A percentile compares a stretch with the other conserved stretches of the same genome.
phyloP scores from a whole-genome alignment of 2,888 invertebrate species.

The Limnephilus rhombicus region DNA sequence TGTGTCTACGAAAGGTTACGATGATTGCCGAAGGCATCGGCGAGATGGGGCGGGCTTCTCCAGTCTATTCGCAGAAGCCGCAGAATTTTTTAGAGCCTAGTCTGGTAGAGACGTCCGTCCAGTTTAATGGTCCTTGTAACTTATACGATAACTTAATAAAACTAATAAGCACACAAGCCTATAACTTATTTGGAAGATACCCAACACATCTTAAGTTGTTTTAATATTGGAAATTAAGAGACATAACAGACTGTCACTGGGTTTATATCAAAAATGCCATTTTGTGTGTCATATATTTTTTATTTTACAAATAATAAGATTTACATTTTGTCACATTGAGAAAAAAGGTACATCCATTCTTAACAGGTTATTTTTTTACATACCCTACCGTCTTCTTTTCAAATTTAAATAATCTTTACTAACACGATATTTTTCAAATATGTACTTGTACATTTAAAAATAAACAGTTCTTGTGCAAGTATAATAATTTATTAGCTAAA shows the following conservation, averaged over 20 bases:
- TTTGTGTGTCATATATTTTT: constrained; percentile 9
- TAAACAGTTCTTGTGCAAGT: constrained; percentile 43
- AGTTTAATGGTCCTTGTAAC: too few relatives aligned
- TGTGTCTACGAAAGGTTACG: too few relatives aligned
- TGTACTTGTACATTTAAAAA: constrained; percentile 27
- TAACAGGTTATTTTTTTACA: constrained; percentile 37
- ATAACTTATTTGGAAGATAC: too few relatives aligned
- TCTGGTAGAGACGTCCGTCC: too few relatives aligned
- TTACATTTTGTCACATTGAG: constrained; percentile 57
- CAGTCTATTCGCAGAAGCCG: too few relatives aligned
- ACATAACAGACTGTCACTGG: neutral
- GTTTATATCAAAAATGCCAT: neutral
- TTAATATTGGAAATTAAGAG: too few relatives aligned
- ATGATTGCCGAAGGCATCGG: too few relatives aligned
- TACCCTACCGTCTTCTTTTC: neutral
- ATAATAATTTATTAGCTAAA: constrained; percentile 36
- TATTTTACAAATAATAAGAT: constrained; percentile 55
- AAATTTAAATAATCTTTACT: neutral
- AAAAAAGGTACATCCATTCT: constrained; percentile 54
- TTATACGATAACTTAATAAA: too few relatives aligned
- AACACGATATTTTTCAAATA: constrained; percentile 15
- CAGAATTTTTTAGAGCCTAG: too few relatives aligned
- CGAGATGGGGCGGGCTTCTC: too few relatives aligned
- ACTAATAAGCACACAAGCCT: too few relatives aligned
- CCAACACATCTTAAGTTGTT: too few relatives aligned